Percentiles rank a stretch among this genome's conserved stretches.
Conservation (phyloP, 2,113 vertebrate species). For the Platichthys flesus region DNA sequence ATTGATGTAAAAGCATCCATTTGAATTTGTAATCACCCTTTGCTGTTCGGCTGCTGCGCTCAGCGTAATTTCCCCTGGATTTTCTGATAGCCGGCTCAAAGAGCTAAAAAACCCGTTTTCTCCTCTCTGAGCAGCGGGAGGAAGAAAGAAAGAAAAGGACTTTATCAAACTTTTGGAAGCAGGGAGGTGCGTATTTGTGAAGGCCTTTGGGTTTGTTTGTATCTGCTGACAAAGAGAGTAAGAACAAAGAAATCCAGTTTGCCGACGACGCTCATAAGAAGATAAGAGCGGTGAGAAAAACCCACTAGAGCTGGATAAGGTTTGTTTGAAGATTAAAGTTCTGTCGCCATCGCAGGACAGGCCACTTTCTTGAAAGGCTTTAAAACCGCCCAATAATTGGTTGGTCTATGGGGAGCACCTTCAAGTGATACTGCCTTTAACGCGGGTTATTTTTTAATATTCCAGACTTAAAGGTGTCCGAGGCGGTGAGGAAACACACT, state of each 20-base stretch:
- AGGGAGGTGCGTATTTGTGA: constrained; percentile 60
- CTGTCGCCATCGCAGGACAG: constrained; percentile 46
- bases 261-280: constrained; percentile 41
- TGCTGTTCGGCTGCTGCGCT: constrained; percentile 82
- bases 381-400: constrained; percentile 63
- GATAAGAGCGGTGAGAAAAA: constrained; percentile 64
- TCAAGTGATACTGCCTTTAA: constrained; percentile 55
- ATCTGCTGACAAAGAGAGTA: constrained; percentile 78
- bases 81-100: constrained; percentile 76
- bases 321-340: constrained; percentile 76
- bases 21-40: constrained; percentile 92
- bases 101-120: constrained; percentile 64
- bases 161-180: constrained; percentile 65
- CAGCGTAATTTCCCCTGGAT: constrained; percentile 78
- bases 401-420: constrained; percentile 56
- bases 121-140: constrained; percentile 41
- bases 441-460: constrained; percentile 43
- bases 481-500: constrained; percentile 33
- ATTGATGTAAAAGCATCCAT: constrained; percentile 93
- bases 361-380: constrained; percentile 64
- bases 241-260: constrained; percentile 68
- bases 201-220: constrained; percentile 74
- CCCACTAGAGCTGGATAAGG: constrained; percentile 60
- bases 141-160: constrained; percentile 45
- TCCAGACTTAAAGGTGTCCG: constrained; percentile 50